Conservation (phyloP, 1,140 invertebrate genomes). For the Colletes latitarsis region DNA sequence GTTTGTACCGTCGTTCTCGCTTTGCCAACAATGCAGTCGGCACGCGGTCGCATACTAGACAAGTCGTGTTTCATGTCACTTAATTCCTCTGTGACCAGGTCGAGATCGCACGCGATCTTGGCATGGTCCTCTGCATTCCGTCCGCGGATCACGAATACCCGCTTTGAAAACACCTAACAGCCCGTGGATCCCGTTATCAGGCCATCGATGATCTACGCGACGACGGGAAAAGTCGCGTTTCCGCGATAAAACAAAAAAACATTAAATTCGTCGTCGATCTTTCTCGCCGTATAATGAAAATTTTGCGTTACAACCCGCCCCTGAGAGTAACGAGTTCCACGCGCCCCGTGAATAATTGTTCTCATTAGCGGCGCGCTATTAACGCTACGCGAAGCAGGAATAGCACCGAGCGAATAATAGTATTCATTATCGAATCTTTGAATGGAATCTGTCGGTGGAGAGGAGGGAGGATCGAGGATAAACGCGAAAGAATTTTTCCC, state of each 20-base stretch:
- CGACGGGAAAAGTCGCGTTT: too few species aligned
- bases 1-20: background rate
- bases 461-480: too few species aligned
- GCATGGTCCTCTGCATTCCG: background rate
- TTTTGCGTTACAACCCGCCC: constrained; percentile 4
- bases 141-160: background rate
- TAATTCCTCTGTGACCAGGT: constrained; percentile 1
- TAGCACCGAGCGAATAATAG: background rate
- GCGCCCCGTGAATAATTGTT: constrained; percentile 25
- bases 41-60: constrained; percentile 13
- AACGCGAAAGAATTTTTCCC: background rate
- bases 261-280: background rate
- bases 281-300: background rate
- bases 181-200: too few species aligned
- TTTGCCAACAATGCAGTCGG: constrained; percentile 10
- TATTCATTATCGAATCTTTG: constrained; percentile 13
- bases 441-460: background rate
- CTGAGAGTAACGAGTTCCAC: background rate
- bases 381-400: background rate
- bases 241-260: too few species aligned
- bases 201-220: background rate
- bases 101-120: constrained; percentile 35
- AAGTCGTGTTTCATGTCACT: background rate
- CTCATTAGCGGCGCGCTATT: background rate
- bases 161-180: background rate